Percentiles rank a stretch among this genome's conserved stretches.
phyloP scores from a whole-genome alignment of 2,888 invertebrate genomes.

The Brenthis daphne region DNA sequence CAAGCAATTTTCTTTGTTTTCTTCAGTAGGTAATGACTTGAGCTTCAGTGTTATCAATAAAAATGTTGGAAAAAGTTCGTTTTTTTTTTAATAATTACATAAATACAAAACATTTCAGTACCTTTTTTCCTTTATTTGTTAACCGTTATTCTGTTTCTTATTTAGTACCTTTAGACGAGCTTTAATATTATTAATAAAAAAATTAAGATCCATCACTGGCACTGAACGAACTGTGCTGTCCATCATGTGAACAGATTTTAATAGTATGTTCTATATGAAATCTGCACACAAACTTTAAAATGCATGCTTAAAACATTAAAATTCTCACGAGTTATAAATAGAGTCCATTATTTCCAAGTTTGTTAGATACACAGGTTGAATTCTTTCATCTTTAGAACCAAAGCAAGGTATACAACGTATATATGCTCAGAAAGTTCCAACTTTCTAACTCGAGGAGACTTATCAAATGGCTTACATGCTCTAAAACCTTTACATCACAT shows the following conservation, averaged over 20 bases:
- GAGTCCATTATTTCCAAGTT: slow-evolving; percentile 2
- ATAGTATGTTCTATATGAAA: neutral
- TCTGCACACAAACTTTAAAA: neutral
- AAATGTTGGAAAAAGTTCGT: too few relatives aligned
- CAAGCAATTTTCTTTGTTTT: too few relatives aligned
- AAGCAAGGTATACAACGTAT: neutral
- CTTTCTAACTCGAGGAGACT: slow-evolving; percentile 27
- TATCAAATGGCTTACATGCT: slow-evolving; percentile 24
- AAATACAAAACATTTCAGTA: too few relatives aligned
- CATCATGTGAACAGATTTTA: too few relatives aligned
- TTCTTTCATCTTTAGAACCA: slow-evolving; percentile 1
- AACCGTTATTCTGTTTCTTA: too few relatives aligned
- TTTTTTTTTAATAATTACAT: too few relatives aligned
- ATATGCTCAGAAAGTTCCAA: slow-evolving; percentile 23
- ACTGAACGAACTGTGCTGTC: neutral
- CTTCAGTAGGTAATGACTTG: too few relatives aligned
- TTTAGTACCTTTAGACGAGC: too few relatives aligned
- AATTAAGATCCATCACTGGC: too few relatives aligned
- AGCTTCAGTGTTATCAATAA: too few relatives aligned
- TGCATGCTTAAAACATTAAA: neutral
- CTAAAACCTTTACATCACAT: slow-evolving; percentile 27
- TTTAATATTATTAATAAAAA: too few relatives aligned
- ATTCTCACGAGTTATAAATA: slow-evolving; percentile 1
- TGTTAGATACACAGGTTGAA: slow-evolving; percentile 4
- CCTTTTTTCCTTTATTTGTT: too few relatives aligned